Percentiles rank a stretch among this genome's conserved stretches.
These are phyloP conservation scores for Microtus montanus DNA, from an alignment of 2,113 vertebrate species.

Conservation along the genomic window DNA sequence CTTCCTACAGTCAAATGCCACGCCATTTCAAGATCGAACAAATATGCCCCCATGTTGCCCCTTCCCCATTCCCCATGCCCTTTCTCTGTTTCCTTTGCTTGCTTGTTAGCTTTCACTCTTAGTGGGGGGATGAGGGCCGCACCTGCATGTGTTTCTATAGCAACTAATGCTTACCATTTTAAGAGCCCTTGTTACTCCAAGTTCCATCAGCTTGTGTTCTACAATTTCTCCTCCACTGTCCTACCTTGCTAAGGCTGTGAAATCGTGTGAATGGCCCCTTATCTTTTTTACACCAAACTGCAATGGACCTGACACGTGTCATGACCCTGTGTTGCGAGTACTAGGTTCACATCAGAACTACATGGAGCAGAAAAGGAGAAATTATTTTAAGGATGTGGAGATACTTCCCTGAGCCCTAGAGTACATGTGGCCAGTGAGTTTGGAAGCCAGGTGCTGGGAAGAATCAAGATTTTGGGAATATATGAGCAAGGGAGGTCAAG, in stretches of 20 bases:
- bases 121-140: not conserved
- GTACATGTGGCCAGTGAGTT: not conserved
- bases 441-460: not conserved
- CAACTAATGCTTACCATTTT: slow-evolving; percentile 1
- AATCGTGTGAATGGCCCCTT: not conserved
- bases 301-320: not conserved
- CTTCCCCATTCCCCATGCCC: not conserved
- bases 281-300: not conserved
- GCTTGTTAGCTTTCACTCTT: not conserved
- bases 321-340: not conserved
- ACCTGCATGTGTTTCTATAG: not conserved
- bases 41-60: not conserved
- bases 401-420: not conserved
- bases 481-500: too few relatives aligned
- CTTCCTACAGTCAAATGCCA: not conserved
- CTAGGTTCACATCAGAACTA: not conserved
- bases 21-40: slow-evolving; percentile 9
- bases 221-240: not conserved
- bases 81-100: not conserved
- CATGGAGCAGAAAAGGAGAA: not conserved
- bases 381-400: slow-evolving; percentile 29
- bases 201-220: not conserved
- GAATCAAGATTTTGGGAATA: not conserved
- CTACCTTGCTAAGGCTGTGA: not conserved
- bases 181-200: not conserved